phyloP scores from a whole-genome alignment of 2,113 vertebrate species.

The Macaca nemestrina region DNA sequence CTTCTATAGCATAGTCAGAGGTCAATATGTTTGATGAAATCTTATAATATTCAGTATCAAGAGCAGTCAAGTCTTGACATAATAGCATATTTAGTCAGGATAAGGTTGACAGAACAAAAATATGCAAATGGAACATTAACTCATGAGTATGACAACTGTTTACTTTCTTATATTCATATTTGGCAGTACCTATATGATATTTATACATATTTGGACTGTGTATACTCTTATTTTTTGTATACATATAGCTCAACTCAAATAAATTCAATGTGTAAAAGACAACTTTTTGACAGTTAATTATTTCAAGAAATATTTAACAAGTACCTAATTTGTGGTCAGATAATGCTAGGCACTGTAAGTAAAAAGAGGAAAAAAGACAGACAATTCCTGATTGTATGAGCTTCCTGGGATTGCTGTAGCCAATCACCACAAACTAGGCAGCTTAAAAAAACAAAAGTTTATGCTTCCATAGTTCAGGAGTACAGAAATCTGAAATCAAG shows the following conservation, averaged over 20 bases:
- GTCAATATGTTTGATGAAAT: neutral
- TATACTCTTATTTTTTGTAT: neutral
- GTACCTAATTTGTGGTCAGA: neutral
- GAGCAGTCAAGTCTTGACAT: neutral
- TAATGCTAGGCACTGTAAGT: neutral
- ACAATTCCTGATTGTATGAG: neutral
- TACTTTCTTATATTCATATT: neutral
- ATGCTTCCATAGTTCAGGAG: neutral
- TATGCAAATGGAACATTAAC: neutral
- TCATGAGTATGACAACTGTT: neutral
- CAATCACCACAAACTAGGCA: neutral
- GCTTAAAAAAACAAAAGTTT: neutral
- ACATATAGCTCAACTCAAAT: neutral
- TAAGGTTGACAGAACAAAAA: neutral
- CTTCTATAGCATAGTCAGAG: neutral
- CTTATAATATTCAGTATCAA: neutral
- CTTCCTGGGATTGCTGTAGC: neutral
- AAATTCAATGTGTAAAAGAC: neutral
- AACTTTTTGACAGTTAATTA: neutral
- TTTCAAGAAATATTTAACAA: neutral
- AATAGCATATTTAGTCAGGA: neutral
- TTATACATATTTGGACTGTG: neutral
- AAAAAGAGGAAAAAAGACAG: neutral
- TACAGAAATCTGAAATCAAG: neutral
- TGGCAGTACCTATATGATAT: neutral